Base-by-base conservation (phyloP, 2,113 vertebrate genomes). In the Lates calcarifer region DNA sequence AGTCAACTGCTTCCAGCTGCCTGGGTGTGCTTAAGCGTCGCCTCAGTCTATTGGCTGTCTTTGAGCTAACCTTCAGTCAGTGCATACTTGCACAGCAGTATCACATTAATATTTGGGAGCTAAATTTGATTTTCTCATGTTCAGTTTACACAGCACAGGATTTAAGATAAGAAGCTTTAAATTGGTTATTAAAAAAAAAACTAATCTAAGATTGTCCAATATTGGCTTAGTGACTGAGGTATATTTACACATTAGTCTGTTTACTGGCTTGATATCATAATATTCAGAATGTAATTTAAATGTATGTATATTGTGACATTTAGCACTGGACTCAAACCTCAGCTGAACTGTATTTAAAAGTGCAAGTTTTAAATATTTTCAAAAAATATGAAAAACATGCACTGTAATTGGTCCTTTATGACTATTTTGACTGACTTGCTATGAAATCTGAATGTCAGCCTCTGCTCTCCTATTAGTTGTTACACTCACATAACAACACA, bases 1-100 rank as follows among this genome's bases (percentile, higher is more conserved):
- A 69, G 14, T 81, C 77, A 77, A 9, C 73, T 43, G 60, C 74
- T 26, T 47, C 29, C 28, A 35, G 68, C 74, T 77, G 64, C 22
- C 64, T 66, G 64, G 15, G 10, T 67, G 53, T 41, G 33, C 72
- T 77, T 43, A 58, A 20, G 35, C 24, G 18, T 57, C 14, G 62
- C 33, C 51, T 74, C 31, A 51, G 45, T 65, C 47, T 73, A 11
- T 47, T 66, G 49, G 24, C 17, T 62, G 55, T 56, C 77, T 81
- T 66, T 86, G 37, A 74, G 60, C 41, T 47, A 39, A 67, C 66
- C 79, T 80, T 64, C 66, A 79, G 26, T 53, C 18, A 28, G n/a
- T 51, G n/a, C 28, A 6, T 68, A 41, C n/a, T 35, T 31, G 22
- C 24, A 28, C 45, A 41, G 60, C 45, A 47, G 53, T 14, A n/a